These are phyloP conservation scores for Knipowitschia caucasica DNA, from an alignment of 2,797 vertebrate genomes.

Conservation along the genomic window DNA sequence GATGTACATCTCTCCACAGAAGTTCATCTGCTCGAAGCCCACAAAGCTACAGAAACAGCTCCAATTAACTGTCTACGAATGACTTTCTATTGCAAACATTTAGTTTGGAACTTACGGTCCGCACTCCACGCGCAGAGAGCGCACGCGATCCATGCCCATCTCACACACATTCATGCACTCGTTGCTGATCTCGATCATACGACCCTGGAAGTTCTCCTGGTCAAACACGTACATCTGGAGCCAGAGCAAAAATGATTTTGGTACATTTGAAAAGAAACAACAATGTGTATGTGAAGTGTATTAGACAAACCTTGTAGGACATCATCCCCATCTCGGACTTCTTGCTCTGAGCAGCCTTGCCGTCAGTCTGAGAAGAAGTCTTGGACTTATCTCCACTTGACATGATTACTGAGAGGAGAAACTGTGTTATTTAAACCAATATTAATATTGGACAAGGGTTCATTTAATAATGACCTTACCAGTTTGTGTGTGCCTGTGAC, in stretches of 20 bases:
- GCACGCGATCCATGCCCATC: conserved; percentile 81
- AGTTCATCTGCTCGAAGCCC: conserved; percentile 85
- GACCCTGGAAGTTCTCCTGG: conserved; percentile 86
- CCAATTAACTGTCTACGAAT: background rate
- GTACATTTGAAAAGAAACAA: too few relatives aligned
- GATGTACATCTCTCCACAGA: conserved; percentile 86
- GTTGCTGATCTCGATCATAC: conserved; percentile 79
- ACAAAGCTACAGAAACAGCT: conserved; percentile 70
- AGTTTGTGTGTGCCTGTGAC: conserved; percentile 64
- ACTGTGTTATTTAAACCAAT: background rate
- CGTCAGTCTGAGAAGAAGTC: conserved; percentile 78
- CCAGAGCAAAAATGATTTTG: background rate
- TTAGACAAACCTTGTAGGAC: conserved; percentile 74
- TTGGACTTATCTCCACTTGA: conserved; percentile 79
- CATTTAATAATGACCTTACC: conserved; percentile 60
- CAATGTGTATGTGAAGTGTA: background rate
- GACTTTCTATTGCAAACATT: background rate
- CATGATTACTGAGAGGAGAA: conserved; percentile 70
- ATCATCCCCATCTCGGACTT: conserved; percentile 77
- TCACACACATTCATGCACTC: conserved; percentile 83
- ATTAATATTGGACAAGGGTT: background rate
- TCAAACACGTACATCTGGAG: conserved; percentile 76
- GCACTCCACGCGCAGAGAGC: conserved; percentile 80
- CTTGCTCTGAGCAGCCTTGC: conserved; percentile 76
- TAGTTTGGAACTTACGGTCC: conserved; percentile 73